Conservation (phyloP, 2,888 invertebrate species). For the Anthoptus insignis region DNA sequence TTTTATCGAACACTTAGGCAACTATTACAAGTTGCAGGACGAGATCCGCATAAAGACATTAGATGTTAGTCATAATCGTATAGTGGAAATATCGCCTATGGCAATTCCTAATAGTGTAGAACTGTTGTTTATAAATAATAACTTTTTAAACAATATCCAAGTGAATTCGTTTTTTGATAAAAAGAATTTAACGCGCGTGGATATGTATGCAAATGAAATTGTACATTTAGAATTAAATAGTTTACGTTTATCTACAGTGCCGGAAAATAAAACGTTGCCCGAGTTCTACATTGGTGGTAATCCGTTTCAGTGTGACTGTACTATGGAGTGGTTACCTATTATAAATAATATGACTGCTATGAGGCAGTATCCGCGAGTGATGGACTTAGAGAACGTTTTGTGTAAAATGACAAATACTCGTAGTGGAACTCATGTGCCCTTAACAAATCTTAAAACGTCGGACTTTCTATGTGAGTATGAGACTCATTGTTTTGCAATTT, state of each 20-base stretch:
- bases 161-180: slow-evolving; percentile 96
- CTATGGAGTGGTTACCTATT: slow-evolving; percentile 97
- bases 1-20: slow-evolving; percentile 95
- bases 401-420: slow-evolving; percentile 95
- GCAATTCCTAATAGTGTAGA: slow-evolving; percentile 96
- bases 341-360: slow-evolving; percentile 95
- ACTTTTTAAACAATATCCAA: slow-evolving; percentile 93
- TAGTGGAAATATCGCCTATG: slow-evolving; percentile 93
- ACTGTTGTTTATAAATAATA: slow-evolving; percentile 95
- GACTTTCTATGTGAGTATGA: slow-evolving; percentile 98
- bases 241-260: slow-evolving; percentile 91
- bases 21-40: slow-evolving; percentile 95
- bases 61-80: slow-evolving; percentile 96
- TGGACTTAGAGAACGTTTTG: slow-evolving; percentile 96
- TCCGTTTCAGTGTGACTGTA: slow-evolving; percentile 98
- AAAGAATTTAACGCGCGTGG: slow-evolving; percentile 94
- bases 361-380: slow-evolving; percentile 94
- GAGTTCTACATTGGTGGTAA: slow-evolving; percentile 97
- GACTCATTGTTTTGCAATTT: slow-evolving; percentile 97
- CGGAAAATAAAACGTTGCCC: slow-evolving; percentile 91
- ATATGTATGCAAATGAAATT: slow-evolving; percentile 96
- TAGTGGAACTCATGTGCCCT: slow-evolving; percentile 92
- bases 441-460: slow-evolving; percentile 92
- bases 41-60: slow-evolving; percentile 94
- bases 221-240: slow-evolving; percentile 94